Conservation (phyloP, 2,888 invertebrate genomes). For the Andricus curvator region DNA sequence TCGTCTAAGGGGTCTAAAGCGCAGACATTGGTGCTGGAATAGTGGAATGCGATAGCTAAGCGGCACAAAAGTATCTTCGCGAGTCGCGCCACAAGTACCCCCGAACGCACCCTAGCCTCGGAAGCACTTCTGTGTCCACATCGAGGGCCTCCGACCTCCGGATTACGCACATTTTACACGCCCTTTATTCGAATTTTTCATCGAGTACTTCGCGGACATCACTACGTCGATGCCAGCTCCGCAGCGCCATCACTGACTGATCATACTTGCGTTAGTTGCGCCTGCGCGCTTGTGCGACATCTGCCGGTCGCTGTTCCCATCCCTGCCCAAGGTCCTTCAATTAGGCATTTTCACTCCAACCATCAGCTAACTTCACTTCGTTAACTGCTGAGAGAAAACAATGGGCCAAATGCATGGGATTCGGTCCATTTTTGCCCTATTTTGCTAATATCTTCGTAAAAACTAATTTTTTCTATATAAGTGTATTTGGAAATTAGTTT, state of each 20-base stretch:
- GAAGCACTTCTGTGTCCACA: constrained; percentile 57
- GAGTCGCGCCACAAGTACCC: constrained; percentile 44
- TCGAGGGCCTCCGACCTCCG: constrained; percentile 58
- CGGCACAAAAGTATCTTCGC: constrained; percentile 54
- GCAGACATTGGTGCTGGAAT: constrained; percentile 17
- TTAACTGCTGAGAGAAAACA: too few species aligned
- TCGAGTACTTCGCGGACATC: constrained; percentile 9
- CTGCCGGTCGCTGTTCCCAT: too few species aligned
- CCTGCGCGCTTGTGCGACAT: too few species aligned
- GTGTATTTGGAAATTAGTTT: too few species aligned
- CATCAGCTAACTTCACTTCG: too few species aligned
- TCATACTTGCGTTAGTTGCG: too few species aligned
- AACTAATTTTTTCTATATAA: too few species aligned
- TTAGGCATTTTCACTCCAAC: too few species aligned
- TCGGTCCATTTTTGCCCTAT: too few species aligned
- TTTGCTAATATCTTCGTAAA: too few species aligned
- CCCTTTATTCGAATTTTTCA: constrained; percentile 48
- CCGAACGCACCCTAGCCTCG: constrained; percentile 52
- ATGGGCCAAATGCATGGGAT: too few species aligned
- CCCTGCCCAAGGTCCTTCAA: too few species aligned
- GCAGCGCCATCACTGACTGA: background rate
- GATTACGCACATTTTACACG: constrained; percentile 64
- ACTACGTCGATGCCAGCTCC: constrained; percentile 18
- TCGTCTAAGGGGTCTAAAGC: background rate
- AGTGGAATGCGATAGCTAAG: constrained; percentile 59